Conservation (phyloP, 2,888 invertebrate species). For the Agriotes lineatus region DNA sequence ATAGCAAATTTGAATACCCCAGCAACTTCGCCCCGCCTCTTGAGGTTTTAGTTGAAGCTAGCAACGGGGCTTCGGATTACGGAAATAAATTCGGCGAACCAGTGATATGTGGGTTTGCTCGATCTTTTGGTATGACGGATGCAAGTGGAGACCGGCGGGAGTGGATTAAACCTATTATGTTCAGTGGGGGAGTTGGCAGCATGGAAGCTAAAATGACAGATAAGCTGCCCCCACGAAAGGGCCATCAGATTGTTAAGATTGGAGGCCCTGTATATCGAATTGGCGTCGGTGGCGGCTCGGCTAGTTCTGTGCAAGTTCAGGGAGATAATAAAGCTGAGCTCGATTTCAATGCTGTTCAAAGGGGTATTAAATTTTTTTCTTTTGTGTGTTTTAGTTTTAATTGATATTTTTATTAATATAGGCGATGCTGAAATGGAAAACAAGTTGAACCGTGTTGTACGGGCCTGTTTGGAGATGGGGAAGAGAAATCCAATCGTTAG, state of each 20-base stretch:
- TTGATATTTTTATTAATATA: conserved; percentile 26
- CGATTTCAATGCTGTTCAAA: conserved; percentile 97
- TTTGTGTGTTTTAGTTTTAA: not conserved
- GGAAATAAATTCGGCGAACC: conserved; percentile 99
- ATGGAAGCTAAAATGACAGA: conserved; percentile 86
- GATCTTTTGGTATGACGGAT: conserved; percentile 87
- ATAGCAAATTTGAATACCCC: conserved; percentile 80
- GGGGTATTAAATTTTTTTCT: conserved; percentile 70
- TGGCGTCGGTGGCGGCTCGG: conserved; percentile 98
- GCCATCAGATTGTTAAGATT: conserved; percentile 93
- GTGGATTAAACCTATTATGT: conserved; percentile 99
- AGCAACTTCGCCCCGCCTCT: conserved; percentile 90
- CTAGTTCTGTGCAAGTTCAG: conserved; percentile 95
- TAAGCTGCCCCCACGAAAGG: conserved; percentile 83
- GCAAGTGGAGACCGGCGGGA: conserved; percentile 77
- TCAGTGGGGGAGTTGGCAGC: conserved; percentile 94
- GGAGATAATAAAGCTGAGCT: conserved; percentile 88
- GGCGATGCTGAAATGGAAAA: conserved; percentile 99
- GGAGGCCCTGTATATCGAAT: conserved; percentile 98
- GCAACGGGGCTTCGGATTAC: conserved; percentile 98
- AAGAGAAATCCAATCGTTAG: conserved; percentile 89
- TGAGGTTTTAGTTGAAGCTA: conserved; percentile 93
- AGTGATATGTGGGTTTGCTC: conserved; percentile 89
- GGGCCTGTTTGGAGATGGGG: conserved; percentile 90
- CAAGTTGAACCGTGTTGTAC: conserved; percentile 92